Evolutionary conservation across 1,140 invertebrate genomes (phyloP).

Genomic region (Battus philenor): DNA sequence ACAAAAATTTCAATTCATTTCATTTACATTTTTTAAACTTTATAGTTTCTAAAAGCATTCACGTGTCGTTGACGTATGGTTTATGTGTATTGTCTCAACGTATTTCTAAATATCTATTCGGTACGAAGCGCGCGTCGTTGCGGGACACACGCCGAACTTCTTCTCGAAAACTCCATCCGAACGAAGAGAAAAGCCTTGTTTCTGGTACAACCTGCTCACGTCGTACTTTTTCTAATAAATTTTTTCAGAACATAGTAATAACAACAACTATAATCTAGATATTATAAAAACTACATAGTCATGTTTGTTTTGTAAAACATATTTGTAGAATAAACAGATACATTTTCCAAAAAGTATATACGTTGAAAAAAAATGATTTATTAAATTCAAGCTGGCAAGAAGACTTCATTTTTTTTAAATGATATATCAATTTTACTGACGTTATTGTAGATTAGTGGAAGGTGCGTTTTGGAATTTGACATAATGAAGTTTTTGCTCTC

Average conservation of each 20-base stretch:
- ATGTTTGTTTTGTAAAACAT: no score
- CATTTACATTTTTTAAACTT: not conserved
- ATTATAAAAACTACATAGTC: not conserved
- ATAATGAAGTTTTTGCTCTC: conserved; percentile 6
- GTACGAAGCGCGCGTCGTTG: conserved; percentile 36
- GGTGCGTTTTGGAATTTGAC: not conserved
- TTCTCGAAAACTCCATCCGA: conserved; percentile 52
- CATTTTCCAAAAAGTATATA: no score
- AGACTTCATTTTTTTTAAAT: no score
- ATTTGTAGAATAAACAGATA: no score
- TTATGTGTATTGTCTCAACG: conserved; percentile 15
- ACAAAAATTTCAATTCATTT: no score
- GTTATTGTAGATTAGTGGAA: no score
- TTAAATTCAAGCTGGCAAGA: no score
- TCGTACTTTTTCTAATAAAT: conserved; percentile 17
- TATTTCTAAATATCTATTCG: conserved; percentile 16
- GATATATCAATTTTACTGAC: no score
- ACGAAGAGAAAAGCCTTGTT: conserved; percentile 62
- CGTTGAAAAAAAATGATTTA: no score
- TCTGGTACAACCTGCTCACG: conserved; percentile 35
- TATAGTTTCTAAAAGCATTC: conserved; percentile 10
- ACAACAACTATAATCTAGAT: conserved; percentile 15
- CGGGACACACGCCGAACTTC: conserved; percentile 58
- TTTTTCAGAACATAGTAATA: no score
- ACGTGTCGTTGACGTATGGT: conserved; percentile 7